Evolutionary conservation across 2,888 invertebrate species (phyloP).

Genomic region (Ophraella communa): DNA sequence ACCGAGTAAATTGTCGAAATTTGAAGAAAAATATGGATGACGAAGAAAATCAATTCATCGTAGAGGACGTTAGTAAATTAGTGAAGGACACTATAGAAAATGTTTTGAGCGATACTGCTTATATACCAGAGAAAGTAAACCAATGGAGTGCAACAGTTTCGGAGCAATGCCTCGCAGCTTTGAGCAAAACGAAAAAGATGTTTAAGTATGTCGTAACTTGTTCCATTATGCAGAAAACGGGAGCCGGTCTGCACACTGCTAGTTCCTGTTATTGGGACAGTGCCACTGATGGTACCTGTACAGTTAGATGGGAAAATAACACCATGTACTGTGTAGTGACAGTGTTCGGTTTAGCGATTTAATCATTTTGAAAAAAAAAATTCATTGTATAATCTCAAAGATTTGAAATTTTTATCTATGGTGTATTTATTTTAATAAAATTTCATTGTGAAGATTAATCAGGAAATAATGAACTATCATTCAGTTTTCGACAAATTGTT

Average conservation of each 20-base stretch:
- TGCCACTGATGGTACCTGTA: constrained; percentile 79
- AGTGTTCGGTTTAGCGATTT: constrained; percentile 75
- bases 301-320: constrained; percentile 87
- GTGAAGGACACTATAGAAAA: constrained; percentile 78
- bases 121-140: constrained; percentile 65
- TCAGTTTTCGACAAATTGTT: too few species aligned
- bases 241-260: constrained; percentile 82
- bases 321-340: constrained; percentile 85
- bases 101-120: constrained; percentile 74
- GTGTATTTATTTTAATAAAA: not conserved
- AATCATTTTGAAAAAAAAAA: constrained; percentile 24
- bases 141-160: constrained; percentile 80
- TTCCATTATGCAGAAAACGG: constrained; percentile 85
- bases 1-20: constrained; percentile 44
- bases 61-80: constrained; percentile 78
- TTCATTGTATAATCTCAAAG: not conserved
- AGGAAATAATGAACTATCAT: too few species aligned
- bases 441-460: not conserved
- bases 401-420: not conserved
- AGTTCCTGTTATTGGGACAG: constrained; percentile 87
- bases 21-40: constrained; percentile 52
- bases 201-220: constrained; percentile 86
- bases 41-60: constrained; percentile 65
- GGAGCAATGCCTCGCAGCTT: constrained; percentile 73
- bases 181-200: constrained; percentile 79